Evolutionary conservation across 2,113 vertebrate genomes (phyloP), one percentile per base, ranked within the genome.

Genomic region (Raphicerus campestris): DNA sequence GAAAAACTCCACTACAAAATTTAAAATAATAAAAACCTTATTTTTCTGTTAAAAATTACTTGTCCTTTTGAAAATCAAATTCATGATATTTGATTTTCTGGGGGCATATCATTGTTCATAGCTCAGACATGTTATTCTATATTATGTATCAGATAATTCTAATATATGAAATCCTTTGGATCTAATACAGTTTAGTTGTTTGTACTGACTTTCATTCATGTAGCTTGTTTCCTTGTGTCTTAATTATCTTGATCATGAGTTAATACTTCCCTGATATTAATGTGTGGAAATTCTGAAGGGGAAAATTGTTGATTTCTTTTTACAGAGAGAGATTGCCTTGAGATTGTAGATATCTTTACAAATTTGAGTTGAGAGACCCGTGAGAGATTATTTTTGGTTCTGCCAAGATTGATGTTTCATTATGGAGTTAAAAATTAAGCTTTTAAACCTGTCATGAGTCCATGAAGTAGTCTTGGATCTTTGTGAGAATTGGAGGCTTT

Each of bases 301-400:
- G 26, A 87, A 10, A 32, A 51, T 17, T 75, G 2, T 82, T 16
- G 1, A n/a, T 77, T 1, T 19, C 28, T 26, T 88, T 42, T 55
- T n/a, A n/a, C 47, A 91, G 1, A 28, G 20, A 39, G 4, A 78
- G 89, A 66, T 77, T 75, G 24, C 1, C 55, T 55, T 86, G 9
- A 2, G 4, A 0, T 35, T 56, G 45, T 0, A 0, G 2, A 1
- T 49, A 3, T 77, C 58, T 53, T 58, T 35, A 56, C 1, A 58
- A 42, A 82, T 7, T 55, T 92, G 19, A 26, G 26, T 60, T 89
- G 20, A 26, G 20, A 82, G 6, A 51, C 16, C 58, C 2, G 7
- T 5, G 56, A 16, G 49, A 66, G 16, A 66, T n/a, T 15, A 16
- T 8, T 32, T 78, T 63, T 42, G n/a, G n/a, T n/a, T n/a, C n/a